These are phyloP conservation scores for Autographa pulchrina DNA, from an alignment of 2,888 invertebrate genomes.

Conservation along the genomic window DNA sequence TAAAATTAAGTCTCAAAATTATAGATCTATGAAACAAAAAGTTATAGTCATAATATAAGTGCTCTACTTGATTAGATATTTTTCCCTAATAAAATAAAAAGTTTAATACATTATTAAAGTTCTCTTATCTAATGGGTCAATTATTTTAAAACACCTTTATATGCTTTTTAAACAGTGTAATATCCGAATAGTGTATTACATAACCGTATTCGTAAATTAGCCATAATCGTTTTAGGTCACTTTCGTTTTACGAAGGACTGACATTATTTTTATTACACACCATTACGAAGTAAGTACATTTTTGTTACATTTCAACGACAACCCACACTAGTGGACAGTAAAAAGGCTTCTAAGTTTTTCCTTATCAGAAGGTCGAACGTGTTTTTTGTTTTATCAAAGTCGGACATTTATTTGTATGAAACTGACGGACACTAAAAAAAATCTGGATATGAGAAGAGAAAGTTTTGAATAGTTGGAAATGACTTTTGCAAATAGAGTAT, in stretches of 20 bases:
- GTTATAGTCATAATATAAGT: too few species aligned
- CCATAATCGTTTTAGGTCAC: conserved; percentile 28
- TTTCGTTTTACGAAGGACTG: conserved; percentile 22
- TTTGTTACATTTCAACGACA: conserved; percentile 52
- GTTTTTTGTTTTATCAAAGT: conserved; percentile 20
- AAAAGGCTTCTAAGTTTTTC: conserved; percentile 56
- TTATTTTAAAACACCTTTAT: neutral
- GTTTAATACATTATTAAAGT: too few species aligned
- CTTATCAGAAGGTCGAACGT: conserved; percentile 33
- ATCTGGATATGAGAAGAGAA: too few species aligned
- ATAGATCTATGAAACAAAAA: too few species aligned
- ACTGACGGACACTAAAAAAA: neutral
- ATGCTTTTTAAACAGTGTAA: neutral
- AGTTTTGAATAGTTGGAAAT: too few species aligned
- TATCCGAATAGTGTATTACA: neutral
- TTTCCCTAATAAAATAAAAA: too few species aligned
- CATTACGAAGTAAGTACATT: conserved; percentile 47
- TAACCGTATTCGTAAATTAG: conserved; percentile 28
- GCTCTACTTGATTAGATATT: too few species aligned
- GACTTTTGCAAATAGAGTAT: too few species aligned
- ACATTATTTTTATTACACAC: conserved; percentile 46
- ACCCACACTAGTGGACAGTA: conserved; percentile 44
- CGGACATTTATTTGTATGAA: neutral
- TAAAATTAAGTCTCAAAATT: too few species aligned
- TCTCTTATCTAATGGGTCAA: neutral